Evolutionary conservation across 2,797 vertebrate genomes (phyloP).

Genomic region (Parambassis ranga): DNA sequence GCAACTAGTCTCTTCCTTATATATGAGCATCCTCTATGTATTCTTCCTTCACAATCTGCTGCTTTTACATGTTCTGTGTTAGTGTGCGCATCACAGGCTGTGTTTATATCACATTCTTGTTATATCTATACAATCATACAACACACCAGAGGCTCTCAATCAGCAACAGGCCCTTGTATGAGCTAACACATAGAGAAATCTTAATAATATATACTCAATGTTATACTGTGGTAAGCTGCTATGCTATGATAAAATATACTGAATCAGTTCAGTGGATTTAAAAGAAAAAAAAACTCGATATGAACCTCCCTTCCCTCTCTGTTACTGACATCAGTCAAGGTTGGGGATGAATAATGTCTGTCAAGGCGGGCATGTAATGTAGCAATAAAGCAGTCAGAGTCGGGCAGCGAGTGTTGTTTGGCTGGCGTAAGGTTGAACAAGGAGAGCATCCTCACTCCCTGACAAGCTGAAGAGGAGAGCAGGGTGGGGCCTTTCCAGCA

Average conservation of each 20-base stretch:
- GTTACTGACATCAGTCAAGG: constrained; percentile 42
- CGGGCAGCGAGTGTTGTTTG: constrained; percentile 38
- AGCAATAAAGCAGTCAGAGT: constrained; percentile 46
- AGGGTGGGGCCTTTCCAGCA: constrained; percentile 45
- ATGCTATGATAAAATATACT: constrained; percentile 67
- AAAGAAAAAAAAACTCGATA: constrained; percentile 39
- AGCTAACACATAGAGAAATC: constrained; percentile 66
- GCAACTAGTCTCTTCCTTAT: constrained; percentile 7
- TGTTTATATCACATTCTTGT: constrained; percentile 74
- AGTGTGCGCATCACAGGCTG: constrained; percentile 45
- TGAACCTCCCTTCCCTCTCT: constrained; percentile 44
- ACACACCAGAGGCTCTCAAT: constrained; percentile 50
- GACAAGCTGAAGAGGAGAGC: constrained; percentile 47
- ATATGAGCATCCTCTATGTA: neutral
- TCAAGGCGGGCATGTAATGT: constrained; percentile 39
- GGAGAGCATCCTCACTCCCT: constrained; percentile 48
- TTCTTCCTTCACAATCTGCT: constrained; percentile 39
- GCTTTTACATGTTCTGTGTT: constrained; percentile 42
- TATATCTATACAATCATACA: constrained; percentile 70
- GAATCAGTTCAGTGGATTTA: constrained; percentile 54
- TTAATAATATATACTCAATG: constrained; percentile 62
- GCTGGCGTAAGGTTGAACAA: constrained; percentile 48
- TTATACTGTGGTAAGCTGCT: constrained; percentile 67
- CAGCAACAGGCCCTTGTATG: constrained; percentile 44
- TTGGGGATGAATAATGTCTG: constrained; percentile 30